Conservation (phyloP, 23 tunicate species). For the Halocynthia aurantium region DNA sequence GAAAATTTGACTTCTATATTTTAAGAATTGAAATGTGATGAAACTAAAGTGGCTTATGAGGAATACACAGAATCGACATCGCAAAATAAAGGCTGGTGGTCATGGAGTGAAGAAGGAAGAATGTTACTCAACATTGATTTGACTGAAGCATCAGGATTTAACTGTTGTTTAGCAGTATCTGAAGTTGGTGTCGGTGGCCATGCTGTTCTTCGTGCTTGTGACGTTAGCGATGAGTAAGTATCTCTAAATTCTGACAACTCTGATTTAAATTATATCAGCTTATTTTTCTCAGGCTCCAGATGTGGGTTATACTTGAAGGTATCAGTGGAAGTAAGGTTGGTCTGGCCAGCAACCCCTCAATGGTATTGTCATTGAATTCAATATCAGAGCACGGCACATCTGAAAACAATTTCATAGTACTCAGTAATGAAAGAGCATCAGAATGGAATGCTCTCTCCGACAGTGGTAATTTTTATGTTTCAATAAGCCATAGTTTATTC, state of each 20-base stretch:
- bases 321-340: not conserved
- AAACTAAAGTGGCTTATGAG: too few relatives aligned
- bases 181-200: not conserved
- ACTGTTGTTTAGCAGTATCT: not conserved
- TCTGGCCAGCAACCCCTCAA: not conserved
- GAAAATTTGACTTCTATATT: too few relatives aligned
- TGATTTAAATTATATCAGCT: not conserved
- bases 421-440: too few relatives aligned
- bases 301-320: not conserved
- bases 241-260: too few relatives aligned
- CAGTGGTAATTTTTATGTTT: too few relatives aligned
- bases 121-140: not conserved
- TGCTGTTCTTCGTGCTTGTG: too few relatives aligned
- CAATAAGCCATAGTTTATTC: too few relatives aligned
- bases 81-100: constrained; percentile 3
- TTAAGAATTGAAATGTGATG: too few relatives aligned
- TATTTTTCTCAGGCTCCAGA: not conserved
- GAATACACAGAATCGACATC: not conserved
- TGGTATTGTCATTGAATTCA: not conserved
- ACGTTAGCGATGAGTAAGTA: too few relatives aligned
- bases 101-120: constrained; percentile 1
- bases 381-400: too few relatives aligned
- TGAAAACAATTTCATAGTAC: too few relatives aligned
- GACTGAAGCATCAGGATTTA: not conserved
- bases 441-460: too few relatives aligned